Percentiles rank a stretch among this genome's conserved stretches.
These are phyloP conservation scores for Bubo scandiacus DNA, from an alignment of 2,113 vertebrate genomes.

Conservation along the genomic window DNA sequence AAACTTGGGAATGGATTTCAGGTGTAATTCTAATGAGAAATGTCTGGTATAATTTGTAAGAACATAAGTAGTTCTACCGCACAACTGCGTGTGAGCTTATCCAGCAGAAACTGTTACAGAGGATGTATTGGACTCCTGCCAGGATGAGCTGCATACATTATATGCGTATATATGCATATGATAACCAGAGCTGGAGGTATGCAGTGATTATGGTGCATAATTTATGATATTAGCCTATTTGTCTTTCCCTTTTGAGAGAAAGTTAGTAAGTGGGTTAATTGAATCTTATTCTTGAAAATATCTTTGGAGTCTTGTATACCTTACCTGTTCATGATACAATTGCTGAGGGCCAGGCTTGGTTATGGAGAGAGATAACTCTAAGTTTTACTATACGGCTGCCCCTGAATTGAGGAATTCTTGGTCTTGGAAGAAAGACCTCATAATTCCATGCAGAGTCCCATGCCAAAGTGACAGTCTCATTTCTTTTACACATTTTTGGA, in stretches of 20 bases:
- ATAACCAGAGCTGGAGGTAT: neutral
- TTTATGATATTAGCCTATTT: neutral
- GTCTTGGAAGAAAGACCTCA: neutral
- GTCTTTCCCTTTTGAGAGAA: neutral
- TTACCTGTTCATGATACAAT: neutral
- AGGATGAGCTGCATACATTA: neutral
- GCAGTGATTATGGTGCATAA: neutral
- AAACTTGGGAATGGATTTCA: neutral
- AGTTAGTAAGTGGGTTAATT: neutral
- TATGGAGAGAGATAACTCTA: neutral
- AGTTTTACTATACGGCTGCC: neutral
- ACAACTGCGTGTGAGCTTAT: neutral
- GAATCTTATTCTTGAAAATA: neutral
- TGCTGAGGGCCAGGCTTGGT: neutral
- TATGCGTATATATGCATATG: neutral
- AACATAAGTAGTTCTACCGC: neutral
- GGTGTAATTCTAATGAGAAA: conserved; percentile 19
- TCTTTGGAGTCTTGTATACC: neutral
- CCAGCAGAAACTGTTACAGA: conserved; percentile 9
- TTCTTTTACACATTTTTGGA: neutral
- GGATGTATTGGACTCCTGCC: neutral
- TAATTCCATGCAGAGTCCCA: neutral
- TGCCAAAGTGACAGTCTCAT: neutral
- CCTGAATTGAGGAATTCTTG: neutral
- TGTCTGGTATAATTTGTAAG: conserved; percentile 24